phyloP scores from a whole-genome alignment of 2,113 vertebrate species.

The Strix uralensis region DNA sequence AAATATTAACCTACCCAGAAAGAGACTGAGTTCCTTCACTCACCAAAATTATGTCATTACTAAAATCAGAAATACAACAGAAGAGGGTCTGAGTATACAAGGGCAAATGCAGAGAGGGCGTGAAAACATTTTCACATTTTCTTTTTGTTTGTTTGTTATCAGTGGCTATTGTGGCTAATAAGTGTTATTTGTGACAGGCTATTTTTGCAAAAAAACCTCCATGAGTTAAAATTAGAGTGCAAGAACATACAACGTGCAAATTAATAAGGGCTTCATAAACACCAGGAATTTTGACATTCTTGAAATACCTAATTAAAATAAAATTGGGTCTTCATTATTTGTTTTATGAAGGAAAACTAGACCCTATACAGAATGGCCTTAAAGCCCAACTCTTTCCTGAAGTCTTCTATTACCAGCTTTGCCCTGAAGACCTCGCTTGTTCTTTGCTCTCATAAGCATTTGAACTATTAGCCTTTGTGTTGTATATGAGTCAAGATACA shows the following conservation, averaged over 20 bases:
- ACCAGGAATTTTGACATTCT: not conserved
- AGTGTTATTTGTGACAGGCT: not conserved
- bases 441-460: not conserved
- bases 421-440: not conserved
- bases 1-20: not conserved
- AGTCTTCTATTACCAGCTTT: not conserved
- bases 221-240: not conserved
- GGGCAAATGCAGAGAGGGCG: rapidly evolving
- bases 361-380: not conserved
- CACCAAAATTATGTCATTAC: not conserved
- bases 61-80: not conserved
- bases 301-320: not conserved
- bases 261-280: not conserved
- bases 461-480: constrained; percentile 35
- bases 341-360: not conserved
- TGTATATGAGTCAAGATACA: not conserved
- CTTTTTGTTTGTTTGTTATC: not conserved
- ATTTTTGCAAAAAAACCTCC: not conserved
- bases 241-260: not conserved
- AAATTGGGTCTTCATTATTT: not conserved
- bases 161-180: not conserved
- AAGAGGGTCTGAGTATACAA: too few species aligned
- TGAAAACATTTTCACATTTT: not conserved
- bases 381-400: not conserved
- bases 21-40: not conserved